Evolutionary conservation across 2,888 invertebrate genomes (phyloP), one percentile per base, ranked within the genome.

Genomic region (Fabriciana adippe): DNA sequence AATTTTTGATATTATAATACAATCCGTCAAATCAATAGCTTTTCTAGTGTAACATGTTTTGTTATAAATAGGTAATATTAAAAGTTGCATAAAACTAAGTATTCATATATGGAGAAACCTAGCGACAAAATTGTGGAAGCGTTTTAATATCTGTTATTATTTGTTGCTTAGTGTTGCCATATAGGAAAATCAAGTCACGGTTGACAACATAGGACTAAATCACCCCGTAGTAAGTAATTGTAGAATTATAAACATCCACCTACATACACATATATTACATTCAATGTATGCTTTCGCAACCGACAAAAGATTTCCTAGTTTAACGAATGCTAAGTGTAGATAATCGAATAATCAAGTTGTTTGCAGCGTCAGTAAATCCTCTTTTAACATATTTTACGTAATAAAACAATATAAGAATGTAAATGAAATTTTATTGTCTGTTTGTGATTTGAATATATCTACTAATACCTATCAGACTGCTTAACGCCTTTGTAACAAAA

Each of bases 271-370:
- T 45, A n/a, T 59, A 60, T 59, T 66, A 64, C 64, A 68, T 64
- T 66, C 59, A 67, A 69, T 72, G 67, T 64, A 67, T 50, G 70
- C 66, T 69, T 67, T 72, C 68, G 65, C 56, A 70, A 70, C 64
- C 69, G 47, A 57, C 62, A 61, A 54, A 63, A 64, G 41, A n/a
- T 66, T 56, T 61, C 67, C 68, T 66, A 64, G 69, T 71, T 62
- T 55, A 68, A 62, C 55, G 69, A 61, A 13, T 60, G 31, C 63
- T 65, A 57, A 61, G 51, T 60, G 54, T 57, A 47, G 54, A 65
- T 57, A 66, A 64, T 51, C 50, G 18, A 60, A 57, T 48, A 51
- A 48, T 61, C 16, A 11, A 55, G 8, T n/a, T n/a, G 11, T 2
- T 41, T 41, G 11, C 35, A 41, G 35, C 35, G 35, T 41, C 35